A percentile compares a stretch with the other conserved stretches of the same genome.
Conservation (phyloP, 2,113 vertebrate genomes). For the Hymenochirus boettgeri region DNA sequence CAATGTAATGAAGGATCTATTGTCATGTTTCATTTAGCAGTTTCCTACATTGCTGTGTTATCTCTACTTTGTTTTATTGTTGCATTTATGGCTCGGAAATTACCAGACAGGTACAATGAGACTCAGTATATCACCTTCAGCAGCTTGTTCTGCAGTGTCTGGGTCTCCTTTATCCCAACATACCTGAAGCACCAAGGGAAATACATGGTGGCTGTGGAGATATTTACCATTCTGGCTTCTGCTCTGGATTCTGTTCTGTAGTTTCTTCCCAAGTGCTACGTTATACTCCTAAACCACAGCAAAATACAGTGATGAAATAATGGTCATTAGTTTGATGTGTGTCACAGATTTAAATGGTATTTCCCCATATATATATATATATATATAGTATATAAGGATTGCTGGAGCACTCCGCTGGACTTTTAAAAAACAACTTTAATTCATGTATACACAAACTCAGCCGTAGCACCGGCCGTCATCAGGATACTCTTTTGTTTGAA, state of each 20-base stretch:
- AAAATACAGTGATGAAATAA: no score
- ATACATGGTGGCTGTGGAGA: conserved; percentile 30
- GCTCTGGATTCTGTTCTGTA: conserved; percentile 17
- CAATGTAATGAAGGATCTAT: conserved; percentile 20
- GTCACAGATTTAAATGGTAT: no score
- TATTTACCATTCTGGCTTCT: conserved; percentile 35
- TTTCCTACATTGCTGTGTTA: conserved; percentile 7
- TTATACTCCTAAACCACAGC: not conserved
- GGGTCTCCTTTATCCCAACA: conserved; percentile 33
- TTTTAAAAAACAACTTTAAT: no score
- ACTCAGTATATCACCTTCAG: conserved; percentile 43
- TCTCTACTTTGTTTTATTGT: conserved; percentile 16
- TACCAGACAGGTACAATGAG: conserved; percentile 35
- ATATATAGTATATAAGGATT: no score
- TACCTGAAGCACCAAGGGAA: conserved; percentile 31
- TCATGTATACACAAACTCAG: no score
- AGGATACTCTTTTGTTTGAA: no score
- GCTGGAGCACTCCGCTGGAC: no score
- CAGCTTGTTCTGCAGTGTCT: conserved; percentile 37
- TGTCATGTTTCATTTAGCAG: not conserved
- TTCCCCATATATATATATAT: no score
- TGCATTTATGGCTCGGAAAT: conserved; percentile 10
- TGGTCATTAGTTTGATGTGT: no score
- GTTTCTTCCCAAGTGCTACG: conserved; percentile 14
- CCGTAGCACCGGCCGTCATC: no score